Evolutionary conservation across 2,888 invertebrate genomes (phyloP).

Genomic region (Drosophila prolongata): DNA sequence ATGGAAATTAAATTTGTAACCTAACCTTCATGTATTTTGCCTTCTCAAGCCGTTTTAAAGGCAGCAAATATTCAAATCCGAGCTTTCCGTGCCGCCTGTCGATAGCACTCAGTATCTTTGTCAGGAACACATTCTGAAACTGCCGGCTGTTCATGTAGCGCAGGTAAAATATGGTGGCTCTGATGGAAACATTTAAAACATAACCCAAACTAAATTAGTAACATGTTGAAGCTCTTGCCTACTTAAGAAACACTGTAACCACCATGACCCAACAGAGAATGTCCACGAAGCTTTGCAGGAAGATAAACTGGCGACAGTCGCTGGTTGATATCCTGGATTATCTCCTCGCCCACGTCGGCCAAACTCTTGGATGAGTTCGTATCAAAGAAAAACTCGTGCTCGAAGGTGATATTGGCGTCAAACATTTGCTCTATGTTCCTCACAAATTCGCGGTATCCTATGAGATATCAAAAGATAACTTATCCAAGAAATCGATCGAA

Average conservation of each 20-base stretch:
- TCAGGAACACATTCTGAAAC: conserved; percentile 90
- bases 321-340: conserved; percentile 86
- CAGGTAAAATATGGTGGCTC: conserved; percentile 89
- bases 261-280: conserved; percentile 86
- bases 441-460: conserved; percentile 86
- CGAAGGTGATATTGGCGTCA: conserved; percentile 87
- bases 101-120: conserved; percentile 87
- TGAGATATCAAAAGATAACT: not conserved
- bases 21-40: conserved; percentile 87
- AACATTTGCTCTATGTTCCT: conserved; percentile 87
- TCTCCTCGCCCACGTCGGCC: conserved; percentile 85
- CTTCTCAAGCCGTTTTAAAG: conserved; percentile 88
- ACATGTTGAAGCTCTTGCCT: conserved; percentile 29
- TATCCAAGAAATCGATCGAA: not conserved
- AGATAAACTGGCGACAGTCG: conserved; percentile 85
- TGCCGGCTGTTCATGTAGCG: conserved; percentile 89
- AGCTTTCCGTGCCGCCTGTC: conserved; percentile 87
- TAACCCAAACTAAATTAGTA: not conserved
- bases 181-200: conserved; percentile 75
- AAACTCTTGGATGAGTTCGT: conserved; percentile 86
- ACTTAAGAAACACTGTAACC: conserved; percentile 87
- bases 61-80: conserved; percentile 88
- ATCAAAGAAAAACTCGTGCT: conserved; percentile 87
- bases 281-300: conserved; percentile 86
- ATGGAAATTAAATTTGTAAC: not conserved